phyloP scores from a whole-genome alignment of 2,113 vertebrate genomes.

The Zeus faber region DNA sequence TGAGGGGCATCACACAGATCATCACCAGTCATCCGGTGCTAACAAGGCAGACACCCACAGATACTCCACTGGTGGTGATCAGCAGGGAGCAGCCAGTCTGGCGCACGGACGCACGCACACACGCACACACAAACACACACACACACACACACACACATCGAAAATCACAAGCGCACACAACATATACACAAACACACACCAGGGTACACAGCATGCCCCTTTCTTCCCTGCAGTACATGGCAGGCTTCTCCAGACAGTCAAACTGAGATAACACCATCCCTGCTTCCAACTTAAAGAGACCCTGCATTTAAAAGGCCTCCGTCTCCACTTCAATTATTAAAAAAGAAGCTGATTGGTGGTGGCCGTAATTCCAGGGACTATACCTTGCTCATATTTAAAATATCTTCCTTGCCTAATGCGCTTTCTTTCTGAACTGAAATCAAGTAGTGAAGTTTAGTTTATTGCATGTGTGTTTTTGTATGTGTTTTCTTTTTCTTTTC shows the following conservation, averaged over 20 bases:
- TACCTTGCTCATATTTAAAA: conserved; percentile 37
- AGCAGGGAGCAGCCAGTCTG: conserved; percentile 50
- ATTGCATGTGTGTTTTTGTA: not conserved
- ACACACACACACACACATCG: conserved; percentile 19
- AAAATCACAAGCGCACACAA: conserved; percentile 42
- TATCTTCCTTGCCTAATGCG: conserved; percentile 30
- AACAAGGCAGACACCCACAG: conserved; percentile 62
- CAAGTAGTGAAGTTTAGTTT: not conserved
- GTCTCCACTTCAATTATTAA: conserved; percentile 54
- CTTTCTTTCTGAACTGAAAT: conserved; percentile 33
- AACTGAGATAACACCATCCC: conserved; percentile 28
- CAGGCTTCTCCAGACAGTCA: conserved; percentile 18
- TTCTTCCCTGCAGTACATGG: conserved; percentile 22
- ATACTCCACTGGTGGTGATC: conserved; percentile 58
- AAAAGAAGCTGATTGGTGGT: conserved; percentile 43
- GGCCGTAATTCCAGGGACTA: conserved; percentile 44
- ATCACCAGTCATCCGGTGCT: conserved; percentile 51
- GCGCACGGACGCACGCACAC: conserved; percentile 23
- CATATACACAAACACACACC: conserved; percentile 30
- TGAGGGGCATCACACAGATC: conserved; percentile 45
- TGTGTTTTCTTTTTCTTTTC: not conserved
- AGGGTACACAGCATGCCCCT: conserved; percentile 35
- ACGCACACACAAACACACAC: conserved; percentile 10
- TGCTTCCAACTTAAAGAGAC: conserved; percentile 15
- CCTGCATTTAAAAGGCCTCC: conserved; percentile 30